Evolutionary conservation across 2,113 vertebrate genomes (phyloP), one percentile per base, ranked within the genome.

Genomic region (Podocnemis expansa): DNA sequence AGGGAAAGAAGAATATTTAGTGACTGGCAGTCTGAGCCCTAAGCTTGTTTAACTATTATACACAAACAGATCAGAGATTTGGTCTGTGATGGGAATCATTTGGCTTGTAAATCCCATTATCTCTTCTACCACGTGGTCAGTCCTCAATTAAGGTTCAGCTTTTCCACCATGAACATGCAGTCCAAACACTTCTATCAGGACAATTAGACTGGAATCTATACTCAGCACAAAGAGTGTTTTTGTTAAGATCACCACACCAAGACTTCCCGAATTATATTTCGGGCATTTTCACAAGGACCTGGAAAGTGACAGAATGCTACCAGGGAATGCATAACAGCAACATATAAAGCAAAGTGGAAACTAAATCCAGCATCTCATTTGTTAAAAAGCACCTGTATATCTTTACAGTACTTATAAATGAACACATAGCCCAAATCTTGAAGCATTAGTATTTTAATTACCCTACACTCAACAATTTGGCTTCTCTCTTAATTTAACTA

Each of bases 1-100:
- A 63, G 45, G 21, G 9, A 87, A 47, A 83, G 27, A 91, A 51
- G 1, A 45, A 11, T 24, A 70, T 70, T 54, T 81, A n/a, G 58
- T 73, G 38, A 81, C 31, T 81, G 38, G 25, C 31, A 88, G 9
- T 49, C n/a, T 43, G 31, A 89, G 45, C 63, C 47, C 63, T 78
- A 78, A 70, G 10, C 45, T 88, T 90, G 45, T 76, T 85, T 81
- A 86, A 78, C 55, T 80, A 7, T 10, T 73, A 22, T 9, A 41
- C 29, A 84, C 82, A 81, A 93, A 87, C 24, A 86, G 38, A 94
- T 49, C 58, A 73, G 75, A 90, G 31, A 76, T 73, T 89, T 89
- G 47, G 88, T 92, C 38, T 89, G 31, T 73, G 55, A 60, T 45
- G 7, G 14, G 45, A 89, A 78, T 49, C 25, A 78, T 45, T 22